A percentile compares a stretch with the other conserved stretches of the same genome.
These are phyloP conservation scores for Leptoclinus maculatus DNA, from an alignment of 2,797 vertebrate genomes.

Conservation along the genomic window DNA sequence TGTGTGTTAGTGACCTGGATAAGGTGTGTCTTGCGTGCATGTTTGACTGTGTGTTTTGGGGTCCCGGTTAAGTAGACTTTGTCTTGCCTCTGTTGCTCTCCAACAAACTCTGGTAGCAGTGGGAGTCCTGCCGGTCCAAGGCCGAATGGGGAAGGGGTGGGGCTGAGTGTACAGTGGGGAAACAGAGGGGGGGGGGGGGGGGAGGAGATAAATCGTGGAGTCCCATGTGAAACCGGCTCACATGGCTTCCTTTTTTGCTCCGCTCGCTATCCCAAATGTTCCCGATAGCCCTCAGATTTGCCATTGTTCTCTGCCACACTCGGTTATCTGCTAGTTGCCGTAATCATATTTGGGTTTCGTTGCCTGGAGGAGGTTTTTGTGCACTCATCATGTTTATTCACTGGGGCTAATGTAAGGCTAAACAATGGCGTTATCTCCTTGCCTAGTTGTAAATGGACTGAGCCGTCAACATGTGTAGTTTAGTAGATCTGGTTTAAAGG, in stretches of 20 bases:
- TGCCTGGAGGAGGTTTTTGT: conserved; percentile 44
- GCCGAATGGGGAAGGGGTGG: conserved; percentile 58
- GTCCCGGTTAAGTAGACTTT: conserved; percentile 62
- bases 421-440: conserved; percentile 70
- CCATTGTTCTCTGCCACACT: conserved; percentile 53
- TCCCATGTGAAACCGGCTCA: conserved; percentile 70
- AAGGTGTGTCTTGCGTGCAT: conserved; percentile 44
- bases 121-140: conserved; percentile 58
- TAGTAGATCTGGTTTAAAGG: conserved; percentile 69
- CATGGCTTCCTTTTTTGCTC: conserved; percentile 61
- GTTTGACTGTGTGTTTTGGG: conserved; percentile 64
- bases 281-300: conserved; percentile 41
- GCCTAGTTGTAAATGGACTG: conserved; percentile 56
- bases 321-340: conserved; percentile 40
- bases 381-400: conserved; percentile 64
- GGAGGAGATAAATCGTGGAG: conserved; percentile 49
- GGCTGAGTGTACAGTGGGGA: conserved; percentile 55
- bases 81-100: conserved; percentile 29
- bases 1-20: conserved; percentile 27
- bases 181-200: conserved; percentile 28
- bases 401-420: conserved; percentile 60
- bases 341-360: conserved; percentile 71
- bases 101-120: conserved; percentile 44
- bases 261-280: conserved; percentile 48
- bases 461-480: conserved; percentile 61